A percentile compares a stretch with the other conserved stretches of the same genome.
These are phyloP conservation scores for Silurus aristotelis DNA, from an alignment of 2,797 vertebrate genomes.

Conservation along the genomic window DNA sequence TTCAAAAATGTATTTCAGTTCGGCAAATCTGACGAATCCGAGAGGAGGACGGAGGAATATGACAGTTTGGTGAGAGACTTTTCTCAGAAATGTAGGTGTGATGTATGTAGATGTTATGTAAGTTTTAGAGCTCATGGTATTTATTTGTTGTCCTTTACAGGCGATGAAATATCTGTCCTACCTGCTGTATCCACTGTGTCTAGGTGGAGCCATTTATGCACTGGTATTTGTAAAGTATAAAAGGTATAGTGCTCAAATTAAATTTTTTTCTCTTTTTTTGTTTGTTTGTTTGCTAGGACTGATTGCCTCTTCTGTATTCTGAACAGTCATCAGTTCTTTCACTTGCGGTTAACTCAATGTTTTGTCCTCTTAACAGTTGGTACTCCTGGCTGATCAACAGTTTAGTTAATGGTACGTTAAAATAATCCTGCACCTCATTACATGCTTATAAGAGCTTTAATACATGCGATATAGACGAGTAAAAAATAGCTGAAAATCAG, in stretches of 20 bases:
- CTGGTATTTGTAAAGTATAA: conserved; percentile 93
- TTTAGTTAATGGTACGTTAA: conserved; percentile 89
- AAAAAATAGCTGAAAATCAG: no score
- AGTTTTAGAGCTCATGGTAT: not conserved
- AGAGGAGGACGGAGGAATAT: conserved; percentile 91
- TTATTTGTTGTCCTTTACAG: conserved; percentile 66
- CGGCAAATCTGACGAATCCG: conserved; percentile 87
- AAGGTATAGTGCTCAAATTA: conserved; percentile 74
- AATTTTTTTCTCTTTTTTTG: not conserved
- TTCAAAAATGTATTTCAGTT: conserved; percentile 74
- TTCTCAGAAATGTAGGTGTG: not conserved
- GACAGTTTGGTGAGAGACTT: conserved; percentile 85
- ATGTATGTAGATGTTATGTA: not conserved
- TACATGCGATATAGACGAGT: no score
- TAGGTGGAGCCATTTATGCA: conserved; percentile 91
- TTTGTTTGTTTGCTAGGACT: not conserved
- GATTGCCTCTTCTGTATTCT: not conserved
- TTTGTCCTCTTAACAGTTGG: conserved; percentile 78
- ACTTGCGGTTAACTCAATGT: not conserved
- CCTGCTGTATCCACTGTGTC: conserved; percentile 90
- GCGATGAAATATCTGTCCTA: conserved; percentile 97
- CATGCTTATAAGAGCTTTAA: not conserved
- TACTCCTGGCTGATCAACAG: conserved; percentile 99
- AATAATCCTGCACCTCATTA: no score
- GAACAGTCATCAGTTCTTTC: not conserved